These are phyloP conservation scores for Crypturellus undulatus DNA, from an alignment of 2,113 vertebrate genomes.

Conservation along the genomic window DNA sequence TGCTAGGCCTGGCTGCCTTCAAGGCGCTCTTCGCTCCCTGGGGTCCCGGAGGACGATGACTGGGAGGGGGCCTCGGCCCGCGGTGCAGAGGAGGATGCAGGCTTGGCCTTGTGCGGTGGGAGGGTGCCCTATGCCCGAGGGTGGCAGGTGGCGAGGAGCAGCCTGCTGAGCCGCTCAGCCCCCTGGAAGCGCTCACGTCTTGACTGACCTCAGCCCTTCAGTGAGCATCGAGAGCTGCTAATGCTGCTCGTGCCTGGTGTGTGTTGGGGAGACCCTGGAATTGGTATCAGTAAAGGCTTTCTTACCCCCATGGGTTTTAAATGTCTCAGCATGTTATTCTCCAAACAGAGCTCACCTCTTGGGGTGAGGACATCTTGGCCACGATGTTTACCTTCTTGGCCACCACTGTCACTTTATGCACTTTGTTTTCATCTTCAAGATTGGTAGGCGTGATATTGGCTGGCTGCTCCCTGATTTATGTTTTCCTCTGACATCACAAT, in stretches of 20 bases:
- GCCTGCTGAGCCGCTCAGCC: background rate
- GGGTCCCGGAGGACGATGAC: background rate
- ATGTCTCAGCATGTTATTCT: background rate
- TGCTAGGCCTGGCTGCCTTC: background rate
- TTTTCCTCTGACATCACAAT: background rate
- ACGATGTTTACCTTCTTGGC: background rate
- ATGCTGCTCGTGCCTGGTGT: accelerated
- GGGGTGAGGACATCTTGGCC: background rate
- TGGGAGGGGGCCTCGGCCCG: background rate
- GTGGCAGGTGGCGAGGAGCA: background rate
- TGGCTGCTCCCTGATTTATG: background rate
- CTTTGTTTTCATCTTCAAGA: background rate
- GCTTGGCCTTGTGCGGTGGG: background rate
- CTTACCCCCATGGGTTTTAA: background rate
- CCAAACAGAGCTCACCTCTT: background rate
- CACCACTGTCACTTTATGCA: background rate
- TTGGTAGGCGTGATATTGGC: background rate
- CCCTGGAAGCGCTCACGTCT: background rate
- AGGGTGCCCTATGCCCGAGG: background rate
- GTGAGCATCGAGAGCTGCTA: background rate
- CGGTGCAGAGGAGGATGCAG: background rate
- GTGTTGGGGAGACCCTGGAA: background rate
- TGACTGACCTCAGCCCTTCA: background rate
- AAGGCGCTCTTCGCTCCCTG: background rate
- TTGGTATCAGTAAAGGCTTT: background rate